Conservation (phyloP, 92 coral and sea anemone genomes). For the Chrysogorgia sp. region DNA sequence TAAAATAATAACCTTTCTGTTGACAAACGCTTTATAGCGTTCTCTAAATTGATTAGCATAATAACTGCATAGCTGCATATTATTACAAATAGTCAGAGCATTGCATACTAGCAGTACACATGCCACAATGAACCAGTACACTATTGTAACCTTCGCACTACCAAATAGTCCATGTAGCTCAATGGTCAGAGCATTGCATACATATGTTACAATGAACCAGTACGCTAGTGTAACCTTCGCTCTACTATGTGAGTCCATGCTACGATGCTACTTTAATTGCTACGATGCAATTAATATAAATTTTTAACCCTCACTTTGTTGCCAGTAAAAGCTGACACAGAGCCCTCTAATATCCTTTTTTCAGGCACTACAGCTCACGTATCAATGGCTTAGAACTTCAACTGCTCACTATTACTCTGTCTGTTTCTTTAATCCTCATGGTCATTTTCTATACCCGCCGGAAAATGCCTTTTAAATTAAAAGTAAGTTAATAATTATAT, state of each 20-base stretch:
- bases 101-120: too few relatives aligned
- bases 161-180: too few relatives aligned
- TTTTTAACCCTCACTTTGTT: neutral
- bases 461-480: conserved; percentile 93
- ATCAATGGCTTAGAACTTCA: conserved; percentile 84
- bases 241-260: neutral
- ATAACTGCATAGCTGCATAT: too few relatives aligned
- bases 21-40: too few relatives aligned
- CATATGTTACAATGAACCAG: neutral
- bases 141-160: too few relatives aligned
- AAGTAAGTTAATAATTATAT: conserved; percentile 54
- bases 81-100: too few relatives aligned
- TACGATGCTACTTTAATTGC: neutral
- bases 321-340: neutral
- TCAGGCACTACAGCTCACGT: conserved; percentile 73
- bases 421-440: conserved; percentile 67
- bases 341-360: neutral
- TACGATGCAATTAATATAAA: too few relatives aligned
- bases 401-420: conserved; percentile 67
- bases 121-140: too few relatives aligned
- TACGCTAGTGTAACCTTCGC: neutral
- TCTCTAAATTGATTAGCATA: too few relatives aligned
- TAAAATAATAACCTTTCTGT: too few relatives aligned
- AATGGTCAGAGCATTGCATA: too few relatives aligned
- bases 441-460: conserved; percentile 87